Evolutionary conservation across 2,797 vertebrate genomes (phyloP), one percentile per base, ranked within the genome.

Genomic region (Anas georgica): DNA sequence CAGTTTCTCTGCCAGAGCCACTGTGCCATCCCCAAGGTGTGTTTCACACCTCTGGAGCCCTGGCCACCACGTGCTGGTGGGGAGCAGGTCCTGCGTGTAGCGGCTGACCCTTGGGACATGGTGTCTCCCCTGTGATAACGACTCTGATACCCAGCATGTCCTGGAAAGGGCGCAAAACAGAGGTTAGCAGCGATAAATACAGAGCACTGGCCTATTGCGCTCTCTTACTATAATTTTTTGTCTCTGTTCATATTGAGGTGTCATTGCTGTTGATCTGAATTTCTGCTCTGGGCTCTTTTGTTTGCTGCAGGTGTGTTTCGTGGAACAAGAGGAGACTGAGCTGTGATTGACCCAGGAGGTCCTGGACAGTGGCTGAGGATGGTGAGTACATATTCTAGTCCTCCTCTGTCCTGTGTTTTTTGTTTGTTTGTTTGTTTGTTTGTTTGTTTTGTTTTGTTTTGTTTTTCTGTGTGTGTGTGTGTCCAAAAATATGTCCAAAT

Each of bases 261-360:
- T 62, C 15, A 5, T 56, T 79, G 23, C 35, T 73, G 18, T 39
- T 81, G 18, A 39, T 60, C 39, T 94, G 15, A 95, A 64, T 39
- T 83, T 63, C 43, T 89, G 28, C 79, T 88, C 60, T 77, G 73
- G 25, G 9, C 73, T 94, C 28, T 89, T 39, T 21, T 56, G 8
- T 83, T 91, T 60, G 67, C 45, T 94, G 69, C 85, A 97, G 96
- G 91, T 81, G 89, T 70, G n/a, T 64, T 33, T 22, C 9, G 85
- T 83, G 56, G 64, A 88, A 46, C 55, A 68, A 29, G 73, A 68
- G n/a, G 83, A 88, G 48, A 58, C 70, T 33, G 67, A 91, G 59
- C 87, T 88, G 86, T 77, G 60, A 33, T 12, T 69, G 59, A 94
- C 66, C 15, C 48, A 69, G 68, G 60, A 91, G 60, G 7, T 39